Evolutionary conservation across 1,140 invertebrate genomes (phyloP), one percentile per base, ranked within the genome.

Genomic region (Apis florea): DNA sequence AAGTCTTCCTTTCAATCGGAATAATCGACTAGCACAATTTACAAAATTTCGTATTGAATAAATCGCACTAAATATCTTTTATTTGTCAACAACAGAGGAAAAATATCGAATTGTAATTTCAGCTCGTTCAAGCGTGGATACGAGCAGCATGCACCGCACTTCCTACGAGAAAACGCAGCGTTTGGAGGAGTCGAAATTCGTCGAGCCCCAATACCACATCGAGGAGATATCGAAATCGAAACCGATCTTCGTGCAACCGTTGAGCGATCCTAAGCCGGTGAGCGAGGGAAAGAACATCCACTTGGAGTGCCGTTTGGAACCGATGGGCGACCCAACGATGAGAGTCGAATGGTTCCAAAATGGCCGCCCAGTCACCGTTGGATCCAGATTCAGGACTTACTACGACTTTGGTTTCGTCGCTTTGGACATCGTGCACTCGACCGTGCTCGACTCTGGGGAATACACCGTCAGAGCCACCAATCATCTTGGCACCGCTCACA

Each of bases 331-430:
- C 94, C 98, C 98, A n/a, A 98, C 97, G 1, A 98, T 99, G 97
- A 95, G 97, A 89, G 97, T 99, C 8, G 98, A 99, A 94, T 99
- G 98, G 98, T 98, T 97, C 94, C 97, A 97, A 83, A 98, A 99
- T 93, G 98, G 98, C 51, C 95, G 96, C 87, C 96, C 97, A 15
- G 95, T 98, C 0, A 98, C 97, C 13, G 96, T 98, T 76, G 97
- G 97, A 68, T 98, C 98, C 10, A 95, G 98, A 89, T 98, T 98
- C 93, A 96, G 97, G 90, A 98, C 98, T n/a, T 98, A 98, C 89
- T 98, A 98, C 86, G 98, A 99, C 89, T 99, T 99, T 91, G 98
- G 98, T 19, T 98, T 97, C 89, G 97, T 98, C 47, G 97, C 97
- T 69, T 92, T 99, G 75, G 98, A 98, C 88, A 98, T 99, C 63